Conservation (phyloP, 2,888 invertebrate genomes). For the Ichneumon xanthorius region DNA sequence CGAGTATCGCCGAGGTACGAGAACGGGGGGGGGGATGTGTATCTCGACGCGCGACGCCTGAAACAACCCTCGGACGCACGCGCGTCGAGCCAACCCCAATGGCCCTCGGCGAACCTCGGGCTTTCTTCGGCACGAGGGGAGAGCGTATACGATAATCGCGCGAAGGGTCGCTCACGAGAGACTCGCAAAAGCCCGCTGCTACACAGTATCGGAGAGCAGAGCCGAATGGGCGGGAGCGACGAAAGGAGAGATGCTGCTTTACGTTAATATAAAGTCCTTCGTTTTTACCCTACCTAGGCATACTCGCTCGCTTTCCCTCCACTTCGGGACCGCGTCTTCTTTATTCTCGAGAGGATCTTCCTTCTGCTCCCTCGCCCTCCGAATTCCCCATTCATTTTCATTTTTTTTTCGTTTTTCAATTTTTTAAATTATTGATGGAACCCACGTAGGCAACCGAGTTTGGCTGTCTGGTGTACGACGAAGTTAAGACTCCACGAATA, state of each 20-base stretch:
- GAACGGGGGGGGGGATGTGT: neutral
- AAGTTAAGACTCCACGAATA: neutral
- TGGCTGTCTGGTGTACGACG: neutral
- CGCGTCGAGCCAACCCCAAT: conserved; percentile 20
- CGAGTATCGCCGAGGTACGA: conserved; percentile 62
- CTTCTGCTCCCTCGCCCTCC: conserved; percentile 4
- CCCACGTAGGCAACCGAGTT: neutral
- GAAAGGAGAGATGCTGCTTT: conserved; percentile 29
- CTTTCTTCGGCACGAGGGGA: conserved; percentile 25
- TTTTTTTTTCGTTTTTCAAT: neutral
- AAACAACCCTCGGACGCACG: conserved; percentile 35
- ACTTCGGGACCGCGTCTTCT: conserved; percentile 38
- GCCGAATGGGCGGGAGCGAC: conserved; percentile 8
- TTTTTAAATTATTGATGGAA: neutral
- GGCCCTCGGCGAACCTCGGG: conserved; percentile 20
- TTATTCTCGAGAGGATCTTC: conserved; percentile 27
- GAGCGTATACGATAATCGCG: conserved; percentile 31
- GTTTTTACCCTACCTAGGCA: conserved; percentile 8
- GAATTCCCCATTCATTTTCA: neutral
- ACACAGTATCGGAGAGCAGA: conserved; percentile 28
- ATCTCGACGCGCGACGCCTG: conserved; percentile 42
- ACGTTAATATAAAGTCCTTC: conserved; percentile 25
- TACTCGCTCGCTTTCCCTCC: conserved; percentile 14
- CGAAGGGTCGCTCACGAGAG: conserved; percentile 58
- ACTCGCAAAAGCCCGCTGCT: conserved; percentile 3